Conservation (phyloP, 2,888 invertebrate genomes). For the Drosophila gaucha region DNA sequence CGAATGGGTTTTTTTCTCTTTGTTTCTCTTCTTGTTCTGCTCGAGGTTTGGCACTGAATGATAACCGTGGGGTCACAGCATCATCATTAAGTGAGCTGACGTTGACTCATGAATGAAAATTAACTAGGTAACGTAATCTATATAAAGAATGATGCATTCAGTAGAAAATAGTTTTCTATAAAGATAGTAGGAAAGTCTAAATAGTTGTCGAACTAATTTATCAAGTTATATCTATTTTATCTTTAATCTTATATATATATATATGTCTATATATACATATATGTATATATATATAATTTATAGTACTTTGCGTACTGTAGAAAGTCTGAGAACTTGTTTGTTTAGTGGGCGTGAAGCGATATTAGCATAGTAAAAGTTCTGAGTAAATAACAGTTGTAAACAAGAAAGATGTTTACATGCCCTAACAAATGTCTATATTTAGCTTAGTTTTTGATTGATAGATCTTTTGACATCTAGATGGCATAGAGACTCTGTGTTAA, state of each 20-base stretch:
- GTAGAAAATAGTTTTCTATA: neutral
- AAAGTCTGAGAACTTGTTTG: neutral
- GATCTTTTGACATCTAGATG: neutral
- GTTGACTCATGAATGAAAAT: conserved; percentile 64
- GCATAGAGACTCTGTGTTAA: neutral
- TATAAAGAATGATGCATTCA: conserved; percentile 9
- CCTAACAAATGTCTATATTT: neutral
- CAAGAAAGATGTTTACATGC: too few relatives aligned
- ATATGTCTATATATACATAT: neutral
- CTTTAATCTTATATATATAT: too few relatives aligned
- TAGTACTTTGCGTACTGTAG: neutral
- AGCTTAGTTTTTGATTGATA: neutral
- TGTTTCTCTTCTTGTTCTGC: conserved; percentile 4
- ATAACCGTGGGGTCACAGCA: conserved; percentile 30
- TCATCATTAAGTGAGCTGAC: conserved; percentile 29
- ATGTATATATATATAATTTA: neutral
- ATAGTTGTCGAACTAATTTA: too few relatives aligned
- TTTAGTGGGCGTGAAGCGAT: conserved; percentile 27
- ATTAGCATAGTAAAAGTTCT: conserved; percentile 17
- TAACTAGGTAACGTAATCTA: conserved; percentile 8
- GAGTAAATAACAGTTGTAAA: conserved; percentile 1
- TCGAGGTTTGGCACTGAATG: conserved; percentile 34
- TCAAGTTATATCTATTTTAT: too few relatives aligned
- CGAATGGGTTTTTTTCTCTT: conserved; percentile 24
- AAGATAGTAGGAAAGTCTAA: too few relatives aligned